Conservation (phyloP, 2,113 vertebrate genomes). For the Oreotragus oreotragus region DNA sequence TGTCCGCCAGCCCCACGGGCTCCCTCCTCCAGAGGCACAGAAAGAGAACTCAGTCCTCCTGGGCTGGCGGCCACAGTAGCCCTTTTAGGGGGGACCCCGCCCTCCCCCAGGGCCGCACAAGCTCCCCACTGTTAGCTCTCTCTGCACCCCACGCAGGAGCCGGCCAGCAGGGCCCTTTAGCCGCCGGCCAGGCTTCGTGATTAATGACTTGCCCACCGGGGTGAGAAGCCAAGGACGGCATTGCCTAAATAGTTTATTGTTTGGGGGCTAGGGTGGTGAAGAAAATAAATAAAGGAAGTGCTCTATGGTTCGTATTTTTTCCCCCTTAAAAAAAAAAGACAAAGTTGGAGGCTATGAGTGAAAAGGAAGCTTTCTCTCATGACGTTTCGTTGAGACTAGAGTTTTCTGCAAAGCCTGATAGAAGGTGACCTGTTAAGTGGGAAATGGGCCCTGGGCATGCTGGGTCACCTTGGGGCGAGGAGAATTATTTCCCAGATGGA, state of each 20-base stretch:
- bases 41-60: background rate
- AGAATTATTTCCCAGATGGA: background rate
- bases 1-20: fast-evolving
- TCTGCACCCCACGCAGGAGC: background rate
- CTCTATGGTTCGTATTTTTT: conserved; percentile 1
- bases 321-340: background rate
- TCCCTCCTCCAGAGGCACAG: fast-evolving
- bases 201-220: conserved; percentile 56
- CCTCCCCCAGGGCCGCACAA: background rate
- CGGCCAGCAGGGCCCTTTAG: background rate
- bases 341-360: background rate
- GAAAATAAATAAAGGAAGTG: background rate
- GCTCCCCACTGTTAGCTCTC: background rate
- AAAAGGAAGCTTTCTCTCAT: conserved; percentile 69
- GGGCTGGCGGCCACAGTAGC: background rate
- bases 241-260: conserved; percentile 70
- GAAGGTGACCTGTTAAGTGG: fast-evolving
- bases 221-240: conserved; percentile 32
- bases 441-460: fast-evolving
- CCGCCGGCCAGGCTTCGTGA: conserved; percentile 50
- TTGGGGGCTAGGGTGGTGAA: background rate
- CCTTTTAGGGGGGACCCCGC: background rate
- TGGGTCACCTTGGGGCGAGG: fast-evolving
- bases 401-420: background rate
- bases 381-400: conserved; percentile 2